Evolutionary conservation across 2,797 vertebrate species (phyloP), one percentile per base, ranked within the genome.

Genomic region (Pterois miles): DNA sequence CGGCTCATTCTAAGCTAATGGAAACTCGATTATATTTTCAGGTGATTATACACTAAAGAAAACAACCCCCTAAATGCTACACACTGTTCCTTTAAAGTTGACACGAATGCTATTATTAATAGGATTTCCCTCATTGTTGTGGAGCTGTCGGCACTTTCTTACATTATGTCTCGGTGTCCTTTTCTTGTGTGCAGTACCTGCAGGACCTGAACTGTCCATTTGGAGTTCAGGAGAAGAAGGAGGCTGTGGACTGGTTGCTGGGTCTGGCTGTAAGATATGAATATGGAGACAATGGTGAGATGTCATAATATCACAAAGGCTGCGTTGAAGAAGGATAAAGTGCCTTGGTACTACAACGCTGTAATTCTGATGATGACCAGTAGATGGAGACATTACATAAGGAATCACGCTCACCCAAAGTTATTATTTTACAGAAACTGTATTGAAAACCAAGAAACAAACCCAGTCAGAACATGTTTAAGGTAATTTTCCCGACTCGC

Each of bases 261-360:
- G 98, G 98, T 29, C 93, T 99, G 84, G 97, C 98, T 8, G 97
- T 99, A 27, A 94, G 98, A 53, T 97, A 98, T 4, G 98, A 99
- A 82, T 99, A 99, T 56, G 97, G 97, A 85, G 98, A 99, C 90
- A 98, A 99, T 33, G 98, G 98, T 99, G 93, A 90, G 48, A 43
- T 18, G 22, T 33, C 31, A 33, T 4, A 33, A 33, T 33, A 33
- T 4, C 31, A 4, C 31, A n/a, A n/a, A n/a, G n/a, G n/a, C n/a
- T n/a, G n/a, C n/a, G n/a, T n/a, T n/a, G n/a, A n/a, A n/a, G n/a
- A n/a, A n/a, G n/a, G n/a, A n/a, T n/a, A n/a, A n/a, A 33, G 31
- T 33, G 31, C 31, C 7, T 33, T 33, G 31, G 8, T 10, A 27
- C 36, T 2, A 3, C 25, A 27, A 22, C 5, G 25, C 3, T 74